phyloP scores from a whole-genome alignment of 2,797 vertebrate species.

The Cottoperca gobio region DNA sequence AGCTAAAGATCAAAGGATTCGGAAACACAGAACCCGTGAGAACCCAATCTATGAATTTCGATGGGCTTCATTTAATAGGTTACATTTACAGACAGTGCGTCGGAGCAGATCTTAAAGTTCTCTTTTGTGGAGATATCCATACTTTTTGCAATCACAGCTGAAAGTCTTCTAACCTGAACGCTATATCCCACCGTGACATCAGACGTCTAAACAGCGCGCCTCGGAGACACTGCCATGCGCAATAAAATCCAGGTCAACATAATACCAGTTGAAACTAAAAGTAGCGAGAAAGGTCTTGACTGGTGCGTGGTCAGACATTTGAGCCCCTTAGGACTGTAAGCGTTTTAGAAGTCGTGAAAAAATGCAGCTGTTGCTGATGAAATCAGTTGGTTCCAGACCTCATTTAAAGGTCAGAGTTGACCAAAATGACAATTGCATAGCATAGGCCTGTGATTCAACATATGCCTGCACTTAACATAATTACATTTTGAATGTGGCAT shows the following conservation, averaged over 20 bases:
- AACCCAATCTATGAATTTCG: conserved; percentile 42
- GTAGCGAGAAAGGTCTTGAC: conserved; percentile 68
- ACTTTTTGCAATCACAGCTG: conserved; percentile 49
- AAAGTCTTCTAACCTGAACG: conserved; percentile 45
- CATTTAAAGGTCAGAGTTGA: conserved; percentile 79
- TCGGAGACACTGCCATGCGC: conserved; percentile 68
- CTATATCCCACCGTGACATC: conserved; percentile 52
- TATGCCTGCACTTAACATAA: conserved; percentile 86
- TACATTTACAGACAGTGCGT: conserved; percentile 34
- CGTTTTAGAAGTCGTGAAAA: conserved; percentile 76
- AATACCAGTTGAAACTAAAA: conserved; percentile 72
- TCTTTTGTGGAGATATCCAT: conserved; percentile 25
- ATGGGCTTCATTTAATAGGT: conserved; percentile 49
- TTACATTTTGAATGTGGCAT: conserved; percentile 79
- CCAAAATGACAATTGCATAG: conserved; percentile 75
- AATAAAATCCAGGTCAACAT: conserved; percentile 78
- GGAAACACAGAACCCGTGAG: conserved; percentile 37
- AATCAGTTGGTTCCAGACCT: conserved; percentile 81
- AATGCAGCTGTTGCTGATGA: conserved; percentile 78
- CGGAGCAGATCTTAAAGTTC: conserved; percentile 37
- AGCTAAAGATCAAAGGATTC: conserved; percentile 34
- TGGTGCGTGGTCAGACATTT: conserved; percentile 72
- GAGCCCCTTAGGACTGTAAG: conserved; percentile 72
- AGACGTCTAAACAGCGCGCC: conserved; percentile 48
- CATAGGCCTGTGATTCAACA: conserved; percentile 76